A percentile compares a stretch with the other conserved stretches of the same genome.
Conservation (phyloP, 2,888 invertebrate species). For the Seira sanloemensis region DNA sequence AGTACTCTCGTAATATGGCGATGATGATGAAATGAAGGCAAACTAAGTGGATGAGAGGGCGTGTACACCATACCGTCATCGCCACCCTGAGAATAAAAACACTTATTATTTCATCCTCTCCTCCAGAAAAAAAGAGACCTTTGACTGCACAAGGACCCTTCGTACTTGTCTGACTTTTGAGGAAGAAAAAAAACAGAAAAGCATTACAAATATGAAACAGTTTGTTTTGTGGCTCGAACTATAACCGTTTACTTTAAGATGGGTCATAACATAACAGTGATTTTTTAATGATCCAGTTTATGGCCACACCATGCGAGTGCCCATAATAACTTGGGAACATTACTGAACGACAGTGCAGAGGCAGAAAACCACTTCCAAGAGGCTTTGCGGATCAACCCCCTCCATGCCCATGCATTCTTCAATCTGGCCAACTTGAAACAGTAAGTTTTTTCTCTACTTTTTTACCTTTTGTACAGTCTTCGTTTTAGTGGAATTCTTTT, state of each 20-base stretch:
- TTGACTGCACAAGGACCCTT: too few species aligned
- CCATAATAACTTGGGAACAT: slow-evolving; percentile 90
- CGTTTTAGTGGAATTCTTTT: neutral
- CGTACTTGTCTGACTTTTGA: slow-evolving; percentile 12
- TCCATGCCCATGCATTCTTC: slow-evolving; percentile 89
- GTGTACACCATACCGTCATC: neutral
- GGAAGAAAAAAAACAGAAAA: neutral
- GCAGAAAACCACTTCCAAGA: slow-evolving; percentile 85
- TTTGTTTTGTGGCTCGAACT: slow-evolving; percentile 65
- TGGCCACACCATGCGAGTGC: slow-evolving; percentile 92
- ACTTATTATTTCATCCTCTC: slow-evolving; percentile 5
- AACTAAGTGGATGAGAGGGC: neutral
- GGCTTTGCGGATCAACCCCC: slow-evolving; percentile 80
- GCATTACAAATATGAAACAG: slow-evolving; percentile 27
- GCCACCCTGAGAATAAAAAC: neutral
- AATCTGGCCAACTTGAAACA: slow-evolving; percentile 89
- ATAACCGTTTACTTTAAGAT: slow-evolving; percentile 67
- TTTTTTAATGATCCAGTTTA: slow-evolving; percentile 79
- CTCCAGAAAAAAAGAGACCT: too few species aligned
- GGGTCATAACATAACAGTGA: slow-evolving; percentile 68
- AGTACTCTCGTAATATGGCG: neutral
- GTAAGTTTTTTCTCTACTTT: slow-evolving; percentile 77
- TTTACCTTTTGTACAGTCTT: slow-evolving; percentile 6
- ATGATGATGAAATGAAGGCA: slow-evolving; percentile 13
- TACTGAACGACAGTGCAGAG: slow-evolving; percentile 81